Evolutionary conservation across 2,797 vertebrate species (phyloP), one percentile per base, ranked within the genome.

Genomic region (Percopsis omiscomaycus): DNA sequence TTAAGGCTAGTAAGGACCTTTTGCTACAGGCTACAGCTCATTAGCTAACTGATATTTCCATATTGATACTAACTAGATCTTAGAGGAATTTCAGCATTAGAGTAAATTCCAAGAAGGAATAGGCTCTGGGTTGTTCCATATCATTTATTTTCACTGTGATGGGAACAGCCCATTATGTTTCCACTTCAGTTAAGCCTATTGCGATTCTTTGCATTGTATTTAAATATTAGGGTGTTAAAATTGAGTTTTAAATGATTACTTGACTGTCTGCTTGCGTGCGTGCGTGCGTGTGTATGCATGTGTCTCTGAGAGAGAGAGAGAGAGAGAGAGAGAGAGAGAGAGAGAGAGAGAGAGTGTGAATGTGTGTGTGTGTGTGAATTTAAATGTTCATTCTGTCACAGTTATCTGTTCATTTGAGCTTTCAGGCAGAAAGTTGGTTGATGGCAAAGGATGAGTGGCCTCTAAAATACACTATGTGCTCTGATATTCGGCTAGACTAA

Each of bases 401-500:
- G 51, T 75, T 81, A 74, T 74, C 82, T 79, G 59, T 81, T 81
- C 52, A 78, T 80, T 78, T 80, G 71, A 73, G 75, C 71, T 81
- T 66, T 52, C 54, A 69, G 64, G 47, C n/a, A 45, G 42, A n/a
- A 53, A n/a, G 14, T 6, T 45, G 59, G 60, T 62, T 77, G 53
- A 74, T 79, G 68, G 80, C 32, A 78, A 64, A 68, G 73, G 57
- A 70, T 78, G 78, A 81, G 76, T 85, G 77, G 71, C 83, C 81
- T 66, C 75, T 69, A 73, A 70, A 80, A 86, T 71, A 78, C 10
- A 75, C 4, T 29, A 55, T 76, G 55, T 42, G 64, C 78, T 77
- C 75, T 84, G 83, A 90, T 80, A 81, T 72, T 73, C 68, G 75
- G 74, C 69, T 84, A 77, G 83, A 86, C 80, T 88, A 84, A 88